Percentiles rank a stretch among this genome's conserved stretches.
Evolutionary conservation across 2,797 vertebrate genomes (phyloP).

Genomic region (Lindbergichthys nudifrons): DNA sequence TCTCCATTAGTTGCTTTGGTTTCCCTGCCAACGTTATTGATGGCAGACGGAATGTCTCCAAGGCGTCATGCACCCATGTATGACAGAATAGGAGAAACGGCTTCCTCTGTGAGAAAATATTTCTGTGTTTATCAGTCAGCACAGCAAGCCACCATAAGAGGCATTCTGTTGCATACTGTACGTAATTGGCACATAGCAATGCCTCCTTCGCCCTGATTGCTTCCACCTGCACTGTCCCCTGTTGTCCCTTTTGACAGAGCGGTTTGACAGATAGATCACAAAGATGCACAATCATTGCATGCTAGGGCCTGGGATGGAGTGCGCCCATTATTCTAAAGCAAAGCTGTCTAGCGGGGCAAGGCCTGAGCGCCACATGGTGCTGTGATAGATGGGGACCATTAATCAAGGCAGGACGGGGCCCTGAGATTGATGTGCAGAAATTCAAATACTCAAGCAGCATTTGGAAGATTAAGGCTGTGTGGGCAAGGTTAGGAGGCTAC

Average conservation of each 20-base stretch:
- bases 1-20: constrained; percentile 64
- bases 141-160: constrained; percentile 62
- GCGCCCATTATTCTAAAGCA: constrained; percentile 86
- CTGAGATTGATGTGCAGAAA: constrained; percentile 86
- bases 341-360: constrained; percentile 82
- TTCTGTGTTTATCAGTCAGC: constrained; percentile 71
- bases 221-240: constrained; percentile 66
- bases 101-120: constrained; percentile 55
- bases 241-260: constrained; percentile 76
- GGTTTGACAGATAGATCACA: constrained; percentile 79
- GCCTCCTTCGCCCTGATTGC: constrained; percentile 55
- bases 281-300: constrained; percentile 83
- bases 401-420: constrained; percentile 80
- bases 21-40: constrained; percentile 72
- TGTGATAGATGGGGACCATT: constrained; percentile 85
- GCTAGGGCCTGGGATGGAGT: constrained; percentile 75
- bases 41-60: constrained; percentile 70
- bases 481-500: constrained; percentile 79
- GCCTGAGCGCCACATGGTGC: constrained; percentile 76
- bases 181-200: constrained; percentile 58
- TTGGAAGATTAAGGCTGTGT: constrained; percentile 84
- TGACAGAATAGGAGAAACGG: constrained; percentile 57
- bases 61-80: constrained; percentile 67
- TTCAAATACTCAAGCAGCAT: constrained; percentile 86
- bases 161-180: constrained; percentile 62